phyloP scores from a whole-genome alignment of 1,140 invertebrate genomes.

The Temnothorax curvispinosus region DNA sequence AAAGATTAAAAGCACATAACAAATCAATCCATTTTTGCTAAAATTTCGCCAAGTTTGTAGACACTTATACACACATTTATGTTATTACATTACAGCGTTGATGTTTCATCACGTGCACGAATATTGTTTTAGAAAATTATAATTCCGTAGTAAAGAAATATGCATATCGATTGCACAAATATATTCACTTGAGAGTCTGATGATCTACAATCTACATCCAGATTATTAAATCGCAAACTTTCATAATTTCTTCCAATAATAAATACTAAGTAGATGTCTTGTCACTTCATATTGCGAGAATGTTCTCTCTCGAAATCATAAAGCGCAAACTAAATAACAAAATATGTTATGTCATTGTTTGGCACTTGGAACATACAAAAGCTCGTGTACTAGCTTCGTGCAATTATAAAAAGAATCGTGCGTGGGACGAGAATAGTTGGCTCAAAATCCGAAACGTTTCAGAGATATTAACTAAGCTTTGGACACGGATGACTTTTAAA shows the following conservation, averaged over 20 bases:
- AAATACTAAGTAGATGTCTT: neutral
- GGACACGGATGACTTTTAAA: neutral
- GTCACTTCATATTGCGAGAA: neutral
- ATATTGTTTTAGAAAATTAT: neutral
- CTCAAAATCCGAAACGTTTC: neutral
- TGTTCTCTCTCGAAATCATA: neutral
- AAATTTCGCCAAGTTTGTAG: neutral
- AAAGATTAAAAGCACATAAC: neutral
- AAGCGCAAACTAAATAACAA: constrained; percentile 18
- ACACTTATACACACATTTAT: neutral
- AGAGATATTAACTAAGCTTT: neutral
- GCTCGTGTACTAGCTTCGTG: neutral
- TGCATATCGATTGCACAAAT: neutral
- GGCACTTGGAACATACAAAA: constrained; percentile 17
- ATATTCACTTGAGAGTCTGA: neutral
- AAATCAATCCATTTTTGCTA: neutral
- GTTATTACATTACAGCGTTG: neutral
- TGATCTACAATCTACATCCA: neutral
- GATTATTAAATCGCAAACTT: neutral
- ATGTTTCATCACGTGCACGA: neutral
- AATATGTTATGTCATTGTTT: constrained; percentile 36
- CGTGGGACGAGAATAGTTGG: neutral
- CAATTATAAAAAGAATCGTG: constrained; percentile 18
- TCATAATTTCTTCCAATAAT: neutral
- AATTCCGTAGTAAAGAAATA: neutral